Percentiles rank a stretch among this genome's conserved stretches.
Evolutionary conservation across 2,888 invertebrate genomes (phyloP).

Genomic region (Uropetala carovei): DNA sequence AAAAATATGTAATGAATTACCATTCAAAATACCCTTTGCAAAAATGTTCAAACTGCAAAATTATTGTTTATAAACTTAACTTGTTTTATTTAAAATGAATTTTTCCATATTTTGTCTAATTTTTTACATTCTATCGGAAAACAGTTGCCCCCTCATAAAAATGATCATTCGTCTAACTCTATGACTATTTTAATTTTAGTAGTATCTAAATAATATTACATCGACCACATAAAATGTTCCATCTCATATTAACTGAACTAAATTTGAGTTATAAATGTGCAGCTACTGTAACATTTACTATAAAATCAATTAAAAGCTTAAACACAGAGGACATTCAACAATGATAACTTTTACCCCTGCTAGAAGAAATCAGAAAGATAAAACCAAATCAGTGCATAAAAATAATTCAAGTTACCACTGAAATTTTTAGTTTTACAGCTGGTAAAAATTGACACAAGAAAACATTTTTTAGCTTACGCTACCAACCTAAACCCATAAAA

Average conservation of each 20-base stretch:
- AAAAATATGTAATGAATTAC: not conserved
- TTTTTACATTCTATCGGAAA: not conserved
- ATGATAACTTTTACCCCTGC: not conserved
- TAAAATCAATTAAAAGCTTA: too few relatives aligned
- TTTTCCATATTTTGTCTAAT: not conserved
- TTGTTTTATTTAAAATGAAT: not conserved
- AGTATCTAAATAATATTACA: too few relatives aligned
- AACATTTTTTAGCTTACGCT: not conserved
- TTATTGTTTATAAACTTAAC: not conserved
- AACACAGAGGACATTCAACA: not conserved
- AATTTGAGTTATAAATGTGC: too few relatives aligned
- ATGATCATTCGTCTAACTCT: too few relatives aligned
- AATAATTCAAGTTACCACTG: not conserved
- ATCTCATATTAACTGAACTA: too few relatives aligned
- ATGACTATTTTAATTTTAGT: too few relatives aligned
- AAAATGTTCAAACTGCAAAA: too few relatives aligned
- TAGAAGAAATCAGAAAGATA: not conserved
- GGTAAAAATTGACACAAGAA: not conserved
- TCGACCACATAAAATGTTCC: too few relatives aligned
- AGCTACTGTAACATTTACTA: too few relatives aligned
- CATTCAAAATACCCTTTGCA: not conserved
- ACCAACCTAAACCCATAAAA: not conserved
- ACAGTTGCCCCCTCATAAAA: too few relatives aligned
- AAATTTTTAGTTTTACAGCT: not conserved
- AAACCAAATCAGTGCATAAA: conserved; percentile 22